Base-by-base conservation (phyloP, 2,888 invertebrate genomes). In the Drosophila subquinaria region DNA sequence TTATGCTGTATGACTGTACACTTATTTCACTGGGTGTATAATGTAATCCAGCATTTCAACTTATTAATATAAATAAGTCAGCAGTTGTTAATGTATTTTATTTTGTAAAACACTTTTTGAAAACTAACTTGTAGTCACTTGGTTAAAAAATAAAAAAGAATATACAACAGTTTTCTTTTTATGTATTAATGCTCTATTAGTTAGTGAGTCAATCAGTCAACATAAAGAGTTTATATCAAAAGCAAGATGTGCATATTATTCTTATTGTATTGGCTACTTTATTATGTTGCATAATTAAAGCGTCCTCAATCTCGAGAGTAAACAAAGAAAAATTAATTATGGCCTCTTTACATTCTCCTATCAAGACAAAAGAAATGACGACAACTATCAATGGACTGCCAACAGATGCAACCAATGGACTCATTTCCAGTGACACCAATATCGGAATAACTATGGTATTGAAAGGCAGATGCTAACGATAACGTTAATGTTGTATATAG, bases 241-340 rank as follows among this genome's bases (percentile, higher is more conserved):
- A 3, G n/a, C 17, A 48, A 30, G 30, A 15, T 9, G 38, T 20
- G 1, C 11, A 13, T 17, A 20, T 45, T 63, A 42, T 66, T 65
- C 15, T 13, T n/a, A 57, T 48, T 59, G 23, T 30, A 55, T 55
- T 68, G 43, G 11, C 40, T 45, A 30, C 35, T 45, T 30, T 33
- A 38, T 51, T 27, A 8, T 56, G 38, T 27, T 27, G 53, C 23
- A 52, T 43, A 53, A 67, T 35, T 55, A 23, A 60, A 42, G 33
- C 30, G 40, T 65, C 79, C 71, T 71, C 62, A 82, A 71, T 82
- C 45, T 61, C 23, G 6, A 33, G 57, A 23, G 35, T 52, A 76
- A 56, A 62, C 66, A 82, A 73, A 64, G 63, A 23, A 40, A 55
- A 73, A 67, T 53, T 77, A 73, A 83, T 77, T 82, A 77, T 27